Percentiles rank a stretch among this genome's conserved stretches.
These are phyloP conservation scores for Scelioninae gen. 2 DNA, from an alignment of 2,888 invertebrate genomes.

Conservation along the genomic window DNA sequence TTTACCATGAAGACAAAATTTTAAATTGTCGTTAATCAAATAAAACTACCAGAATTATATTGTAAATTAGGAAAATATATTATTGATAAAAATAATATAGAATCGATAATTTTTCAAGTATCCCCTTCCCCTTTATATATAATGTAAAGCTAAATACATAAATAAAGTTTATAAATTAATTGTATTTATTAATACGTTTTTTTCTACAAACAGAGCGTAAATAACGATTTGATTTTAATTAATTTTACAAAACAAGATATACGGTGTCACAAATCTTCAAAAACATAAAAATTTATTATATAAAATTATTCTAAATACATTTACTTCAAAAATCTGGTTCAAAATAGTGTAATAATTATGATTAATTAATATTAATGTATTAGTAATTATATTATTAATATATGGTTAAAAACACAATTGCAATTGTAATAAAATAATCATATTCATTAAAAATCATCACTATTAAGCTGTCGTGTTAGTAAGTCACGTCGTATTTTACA, in stretches of 20 bases:
- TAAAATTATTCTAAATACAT: background rate
- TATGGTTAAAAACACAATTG: background rate
- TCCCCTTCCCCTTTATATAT: background rate
- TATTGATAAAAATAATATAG: conserved; percentile 5
- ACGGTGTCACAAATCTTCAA: no score
- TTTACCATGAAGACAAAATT: conserved; percentile 12
- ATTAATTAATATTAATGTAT: background rate
- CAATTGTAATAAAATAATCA: conserved; percentile 1
- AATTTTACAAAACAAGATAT: no score
- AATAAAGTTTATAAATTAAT: background rate
- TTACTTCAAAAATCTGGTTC: no score
- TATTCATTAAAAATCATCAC: conserved; percentile 2
- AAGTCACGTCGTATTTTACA: conserved; percentile 15
- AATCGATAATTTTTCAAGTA: background rate
- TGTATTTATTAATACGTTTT: background rate
- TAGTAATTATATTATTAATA: background rate
- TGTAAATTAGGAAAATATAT: conserved; percentile 38
- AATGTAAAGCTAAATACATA: background rate
- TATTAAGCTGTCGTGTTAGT: background rate
- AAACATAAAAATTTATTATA: no score
- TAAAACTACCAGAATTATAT: conserved; percentile 21
- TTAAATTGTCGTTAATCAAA: conserved; percentile 14
- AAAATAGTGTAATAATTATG: no score
- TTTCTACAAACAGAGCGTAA: background rate
- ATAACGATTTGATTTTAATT: background rate